Conservation (phyloP, 2,113 vertebrate genomes). For the Laticauda colubrina region DNA sequence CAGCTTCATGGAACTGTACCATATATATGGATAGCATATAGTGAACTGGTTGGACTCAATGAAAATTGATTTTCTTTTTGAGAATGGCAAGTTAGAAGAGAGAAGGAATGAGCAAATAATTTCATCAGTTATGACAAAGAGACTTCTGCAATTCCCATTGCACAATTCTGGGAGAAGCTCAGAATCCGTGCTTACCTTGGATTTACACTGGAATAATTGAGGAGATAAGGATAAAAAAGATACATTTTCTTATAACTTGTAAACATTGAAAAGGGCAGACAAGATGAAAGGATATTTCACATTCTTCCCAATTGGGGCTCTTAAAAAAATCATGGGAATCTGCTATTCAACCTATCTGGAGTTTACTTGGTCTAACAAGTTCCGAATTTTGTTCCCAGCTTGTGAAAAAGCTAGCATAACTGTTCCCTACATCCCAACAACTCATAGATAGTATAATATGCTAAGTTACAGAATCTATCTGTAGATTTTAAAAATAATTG, state of each 20-base stretch:
- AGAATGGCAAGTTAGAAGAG: background rate
- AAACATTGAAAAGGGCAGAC: background rate
- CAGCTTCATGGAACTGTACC: background rate
- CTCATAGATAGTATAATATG: background rate
- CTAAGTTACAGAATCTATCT: background rate
- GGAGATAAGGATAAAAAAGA: background rate
- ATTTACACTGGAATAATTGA: constrained; percentile 19
- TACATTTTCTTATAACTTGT: background rate
- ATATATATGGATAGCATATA: background rate
- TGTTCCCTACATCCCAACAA: background rate
- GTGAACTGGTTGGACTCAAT: background rate
- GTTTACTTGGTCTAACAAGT: background rate
- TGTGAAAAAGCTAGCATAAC: background rate
- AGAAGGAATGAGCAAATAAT: constrained; percentile 31
- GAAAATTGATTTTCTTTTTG: background rate
- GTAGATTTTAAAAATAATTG: background rate
- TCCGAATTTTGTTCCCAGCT: background rate
- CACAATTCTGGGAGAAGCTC: constrained; percentile 51
- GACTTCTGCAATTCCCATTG: constrained; percentile 46
- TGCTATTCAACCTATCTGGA: background rate
- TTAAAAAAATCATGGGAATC: background rate
- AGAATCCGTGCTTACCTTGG: constrained; percentile 55
- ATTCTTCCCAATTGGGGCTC: background rate
- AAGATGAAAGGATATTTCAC: background rate
- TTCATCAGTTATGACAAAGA: constrained; percentile 11